Conservation (phyloP, 1,140 invertebrate species). For the Lordiphosa collinella region DNA sequence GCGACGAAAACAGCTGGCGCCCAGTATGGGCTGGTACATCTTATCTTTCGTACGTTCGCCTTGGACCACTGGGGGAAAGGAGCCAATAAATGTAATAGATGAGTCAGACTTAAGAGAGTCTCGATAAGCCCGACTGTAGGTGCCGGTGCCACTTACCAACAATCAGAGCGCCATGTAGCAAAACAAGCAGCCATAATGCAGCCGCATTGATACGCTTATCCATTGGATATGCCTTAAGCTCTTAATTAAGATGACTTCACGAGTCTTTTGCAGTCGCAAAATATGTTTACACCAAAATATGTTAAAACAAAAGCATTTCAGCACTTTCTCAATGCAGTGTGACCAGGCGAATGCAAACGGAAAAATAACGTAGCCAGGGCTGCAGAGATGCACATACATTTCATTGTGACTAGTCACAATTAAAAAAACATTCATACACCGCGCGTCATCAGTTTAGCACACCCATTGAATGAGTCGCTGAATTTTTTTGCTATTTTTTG, state of each 20-base stretch:
- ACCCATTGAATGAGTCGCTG: no score
- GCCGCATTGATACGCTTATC: constrained; percentile 28
- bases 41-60: constrained; percentile 86
- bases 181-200: constrained; percentile 52
- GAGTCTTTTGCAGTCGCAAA: not conserved
- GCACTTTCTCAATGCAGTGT: not conserved
- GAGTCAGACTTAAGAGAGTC: constrained; percentile 33
- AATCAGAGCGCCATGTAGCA: constrained; percentile 20
- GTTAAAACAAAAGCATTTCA: constrained; percentile 25
- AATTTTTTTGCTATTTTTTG: no score
- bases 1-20: constrained; percentile 90
- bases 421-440: no score
- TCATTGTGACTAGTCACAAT: no score
- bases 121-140: no score
- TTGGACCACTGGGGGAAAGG: constrained; percentile 24
- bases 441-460: no score
- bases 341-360: no score
- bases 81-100: constrained; percentile 7
- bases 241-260: constrained; percentile 6
- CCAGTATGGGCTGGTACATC: constrained; percentile 89
- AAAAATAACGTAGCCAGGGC: not conserved
- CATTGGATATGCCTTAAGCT: constrained; percentile 29
- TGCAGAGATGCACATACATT: no score
- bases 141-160: constrained; percentile 5
- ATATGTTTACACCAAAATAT: not conserved